Evolutionary conservation across 2,113 vertebrate species (phyloP), one percentile per base, ranked within the genome.

Genomic region (Poeciliopsis occidentalis): DNA sequence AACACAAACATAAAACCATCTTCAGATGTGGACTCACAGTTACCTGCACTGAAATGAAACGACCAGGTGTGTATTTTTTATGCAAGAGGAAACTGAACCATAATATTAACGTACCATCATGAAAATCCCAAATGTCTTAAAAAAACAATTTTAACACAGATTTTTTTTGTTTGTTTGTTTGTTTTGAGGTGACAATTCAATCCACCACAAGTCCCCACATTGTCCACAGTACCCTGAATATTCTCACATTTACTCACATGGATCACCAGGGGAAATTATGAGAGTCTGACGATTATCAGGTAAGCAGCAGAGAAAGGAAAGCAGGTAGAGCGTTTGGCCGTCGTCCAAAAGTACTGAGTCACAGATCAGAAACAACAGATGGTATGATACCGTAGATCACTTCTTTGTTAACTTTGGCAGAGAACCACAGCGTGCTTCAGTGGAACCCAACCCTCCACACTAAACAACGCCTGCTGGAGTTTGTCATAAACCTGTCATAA

Each of bases 321-420:
- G 76, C 82, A 86, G 91, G 86, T 88, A 88, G 75, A 79, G 13
- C 17, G 64, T 71, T 91, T 92, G 90, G 88, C 83, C 47, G 57
- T 30, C 13, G 24, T 84, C 91, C 90, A 90, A 80, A 70, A 73
- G 39, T 68, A 67, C 31, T 88, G 87, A 91, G 83, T 93, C 90
- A 90, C 72, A 82, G 70, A 76, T 91, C 87, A 88, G 63, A 79
- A 77, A 82, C 80, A 85, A 75, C 84, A 92, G 88, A 93, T 92
- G 90, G 90, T 84, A 79, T 51, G 84, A 89, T 85, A 73, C 63
- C 39, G 47, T 57, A 85, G 80, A 82, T 82, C 86, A 87, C 80
- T 74, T 88, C 88, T 80, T 89, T 94, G 92, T 93, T 93, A 85
- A 86, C 87, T 87, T 94, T 94, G 92, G 92, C 92, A 93, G 61